phyloP scores from a whole-genome alignment of 53 echinoderm and acorn worm species.

The Echinometra lucunter region DNA sequence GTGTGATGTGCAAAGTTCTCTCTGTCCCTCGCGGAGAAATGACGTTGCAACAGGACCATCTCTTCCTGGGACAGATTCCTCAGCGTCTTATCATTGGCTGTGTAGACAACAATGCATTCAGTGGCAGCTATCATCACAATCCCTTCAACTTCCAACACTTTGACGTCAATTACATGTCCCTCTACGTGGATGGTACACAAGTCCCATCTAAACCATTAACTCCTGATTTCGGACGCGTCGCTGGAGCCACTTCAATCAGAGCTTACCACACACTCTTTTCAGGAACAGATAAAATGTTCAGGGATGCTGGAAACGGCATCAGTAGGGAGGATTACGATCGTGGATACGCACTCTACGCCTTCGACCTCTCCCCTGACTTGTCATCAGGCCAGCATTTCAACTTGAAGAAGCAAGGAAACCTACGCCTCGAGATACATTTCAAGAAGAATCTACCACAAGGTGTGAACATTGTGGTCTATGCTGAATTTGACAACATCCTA shows the following conservation, averaged over 20 bases:
- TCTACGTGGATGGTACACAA: slow-evolving; percentile 78
- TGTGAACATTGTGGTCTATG: slow-evolving; percentile 75
- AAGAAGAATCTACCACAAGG: neutral
- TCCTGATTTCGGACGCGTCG: slow-evolving; percentile 26
- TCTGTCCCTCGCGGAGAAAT: slow-evolving; percentile 73
- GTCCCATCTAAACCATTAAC: slow-evolving; percentile 78
- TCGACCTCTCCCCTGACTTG: slow-evolving; percentile 72
- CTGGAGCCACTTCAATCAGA: slow-evolving; percentile 57
- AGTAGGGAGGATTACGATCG: slow-evolving; percentile 73
- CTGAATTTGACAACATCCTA: slow-evolving; percentile 76
- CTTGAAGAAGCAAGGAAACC: slow-evolving; percentile 69
- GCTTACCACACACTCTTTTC: slow-evolving; percentile 75
- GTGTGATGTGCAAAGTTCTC: slow-evolving; percentile 71
- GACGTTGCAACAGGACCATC: slow-evolving; percentile 74
- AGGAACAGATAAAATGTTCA: slow-evolving; percentile 76
- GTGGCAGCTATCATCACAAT: slow-evolving; percentile 73
- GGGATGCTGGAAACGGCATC: slow-evolving; percentile 70
- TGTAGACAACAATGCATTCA: slow-evolving; percentile 77
- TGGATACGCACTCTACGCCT: slow-evolving; percentile 76
- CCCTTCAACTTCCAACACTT: slow-evolving; percentile 83
- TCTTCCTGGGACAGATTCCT: slow-evolving; percentile 77
- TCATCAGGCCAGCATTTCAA: slow-evolving; percentile 64
- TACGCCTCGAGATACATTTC: slow-evolving; percentile 73
- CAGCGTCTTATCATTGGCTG: slow-evolving; percentile 76
- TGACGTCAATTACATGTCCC: slow-evolving; percentile 63